These are phyloP conservation scores for Silurus meridionalis DNA, from an alignment of 2,113 vertebrate genomes.

Conservation along the genomic window DNA sequence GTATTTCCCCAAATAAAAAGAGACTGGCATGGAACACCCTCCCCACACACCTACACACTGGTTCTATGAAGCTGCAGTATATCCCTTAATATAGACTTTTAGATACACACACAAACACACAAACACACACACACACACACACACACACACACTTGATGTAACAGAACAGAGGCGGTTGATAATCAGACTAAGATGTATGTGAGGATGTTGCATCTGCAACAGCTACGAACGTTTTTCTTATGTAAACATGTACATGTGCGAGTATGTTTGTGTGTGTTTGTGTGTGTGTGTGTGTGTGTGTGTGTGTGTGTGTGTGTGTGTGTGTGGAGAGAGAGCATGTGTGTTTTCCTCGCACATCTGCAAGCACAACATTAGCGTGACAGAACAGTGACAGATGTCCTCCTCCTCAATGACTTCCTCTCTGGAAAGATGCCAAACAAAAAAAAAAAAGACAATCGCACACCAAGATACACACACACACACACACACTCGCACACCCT, in stretches of 20 bases:
- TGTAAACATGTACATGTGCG: background rate
- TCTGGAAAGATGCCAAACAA: slow-evolving; percentile 32
- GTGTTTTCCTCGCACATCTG: slow-evolving; percentile 27
- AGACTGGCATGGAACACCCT: background rate
- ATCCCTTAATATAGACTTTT: slow-evolving; percentile 15
- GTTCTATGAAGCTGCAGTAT: background rate
- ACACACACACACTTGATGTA: background rate
- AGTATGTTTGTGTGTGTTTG: background rate
- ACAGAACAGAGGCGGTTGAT: slow-evolving; percentile 6
- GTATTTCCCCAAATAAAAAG: slow-evolving; percentile 5
- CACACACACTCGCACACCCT: background rate
- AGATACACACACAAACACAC: background rate
- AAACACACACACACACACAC: slow-evolving; percentile 16
- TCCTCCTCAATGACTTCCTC: slow-evolving; percentile 28
- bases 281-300: background rate
- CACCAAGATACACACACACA: no score
- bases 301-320: background rate
- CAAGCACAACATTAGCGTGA: slow-evolving; percentile 39
- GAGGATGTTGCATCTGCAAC: background rate
- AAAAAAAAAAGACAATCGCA: slow-evolving; percentile 15
- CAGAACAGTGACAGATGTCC: slow-evolving; percentile 44
- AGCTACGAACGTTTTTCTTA: slow-evolving; percentile 1
- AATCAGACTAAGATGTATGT: background rate
- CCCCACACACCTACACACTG: slow-evolving; percentile 22
- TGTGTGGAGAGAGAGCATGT: background rate